Percentiles rank a stretch among this genome's conserved stretches.
phyloP scores from a whole-genome alignment of 2,797 vertebrate species.

The Chelmon rostratus region DNA sequence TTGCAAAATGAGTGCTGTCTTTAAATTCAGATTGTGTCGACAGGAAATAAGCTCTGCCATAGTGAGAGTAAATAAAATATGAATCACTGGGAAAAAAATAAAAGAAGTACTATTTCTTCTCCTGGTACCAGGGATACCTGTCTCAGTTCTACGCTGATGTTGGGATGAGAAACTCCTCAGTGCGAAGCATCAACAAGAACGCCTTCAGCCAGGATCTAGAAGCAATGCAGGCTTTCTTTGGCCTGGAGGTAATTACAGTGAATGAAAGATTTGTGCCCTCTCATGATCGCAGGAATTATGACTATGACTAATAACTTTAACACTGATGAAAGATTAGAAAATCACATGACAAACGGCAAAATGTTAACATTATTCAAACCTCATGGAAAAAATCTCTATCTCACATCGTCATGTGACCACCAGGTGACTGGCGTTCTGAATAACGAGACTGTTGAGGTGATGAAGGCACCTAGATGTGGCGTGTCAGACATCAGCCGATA shows the following conservation, averaged over 20 bases:
- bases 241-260: slow-evolving; percentile 72
- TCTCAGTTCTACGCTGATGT: slow-evolving; percentile 79
- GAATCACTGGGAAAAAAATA: not conserved
- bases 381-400: not conserved
- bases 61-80: not conserved
- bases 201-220: slow-evolving; percentile 79
- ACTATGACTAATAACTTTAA: not conserved
- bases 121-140: slow-evolving; percentile 80
- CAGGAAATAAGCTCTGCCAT: not conserved
- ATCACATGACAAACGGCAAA: not conserved
- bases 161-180: slow-evolving; percentile 51
- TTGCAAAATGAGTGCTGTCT: not conserved
- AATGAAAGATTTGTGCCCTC: not conserved
- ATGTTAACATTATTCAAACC: not conserved
- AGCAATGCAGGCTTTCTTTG: slow-evolving; percentile 89
- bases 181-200: not conserved
- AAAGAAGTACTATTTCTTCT: not conserved
- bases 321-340: not conserved
- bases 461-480: slow-evolving; percentile 87
- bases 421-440: slow-evolving; percentile 85
- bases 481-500: slow-evolving; percentile 82
- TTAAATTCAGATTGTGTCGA: not conserved
- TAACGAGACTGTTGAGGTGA: slow-evolving; percentile 66
- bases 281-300: not conserved
- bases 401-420: not conserved